A percentile compares a stretch with the other conserved stretches of the same genome.
Conservation (phyloP, 2,113 vertebrate genomes). For the Abramis brama region DNA sequence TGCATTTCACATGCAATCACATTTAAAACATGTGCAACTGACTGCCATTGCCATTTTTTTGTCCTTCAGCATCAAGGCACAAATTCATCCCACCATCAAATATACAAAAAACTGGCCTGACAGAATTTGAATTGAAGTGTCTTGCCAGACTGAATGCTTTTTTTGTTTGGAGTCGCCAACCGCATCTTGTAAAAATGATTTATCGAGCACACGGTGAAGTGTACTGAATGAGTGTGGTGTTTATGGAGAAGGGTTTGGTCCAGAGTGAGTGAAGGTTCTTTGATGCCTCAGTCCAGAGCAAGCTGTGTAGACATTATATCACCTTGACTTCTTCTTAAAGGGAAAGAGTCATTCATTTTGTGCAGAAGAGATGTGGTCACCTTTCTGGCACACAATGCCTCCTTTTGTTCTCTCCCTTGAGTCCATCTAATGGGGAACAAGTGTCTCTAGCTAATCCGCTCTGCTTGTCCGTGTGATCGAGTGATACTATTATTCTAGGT, state of each 20-base stretch:
- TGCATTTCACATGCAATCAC: neutral
- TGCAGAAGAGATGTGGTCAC: neutral
- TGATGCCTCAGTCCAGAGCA: neutral
- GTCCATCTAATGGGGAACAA: neutral
- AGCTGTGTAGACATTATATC: neutral
- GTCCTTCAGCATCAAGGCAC: too few relatives aligned
- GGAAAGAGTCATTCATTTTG: neutral
- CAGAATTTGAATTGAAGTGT: neutral
- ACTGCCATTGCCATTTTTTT: neutral
- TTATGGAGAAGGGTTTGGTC: neutral
- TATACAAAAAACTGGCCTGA: neutral
- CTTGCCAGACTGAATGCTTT: neutral
- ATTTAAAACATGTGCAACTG: neutral
- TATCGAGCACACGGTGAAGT: neutral
- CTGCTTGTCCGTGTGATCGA: neutral
- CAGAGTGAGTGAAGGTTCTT: neutral
- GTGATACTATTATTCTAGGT: neutral
- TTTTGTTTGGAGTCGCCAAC: neutral
- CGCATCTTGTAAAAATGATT: neutral
- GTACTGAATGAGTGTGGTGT: too few relatives aligned
- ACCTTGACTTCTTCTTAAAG: neutral
- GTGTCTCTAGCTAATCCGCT: slow-evolving; percentile 11
- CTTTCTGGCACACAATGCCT: neutral
- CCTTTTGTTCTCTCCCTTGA: slow-evolving; percentile 1
- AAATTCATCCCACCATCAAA: neutral